Base-by-base conservation (phyloP, 2,113 vertebrate genomes). In the Pelvicachromis taeniatus region DNA sequence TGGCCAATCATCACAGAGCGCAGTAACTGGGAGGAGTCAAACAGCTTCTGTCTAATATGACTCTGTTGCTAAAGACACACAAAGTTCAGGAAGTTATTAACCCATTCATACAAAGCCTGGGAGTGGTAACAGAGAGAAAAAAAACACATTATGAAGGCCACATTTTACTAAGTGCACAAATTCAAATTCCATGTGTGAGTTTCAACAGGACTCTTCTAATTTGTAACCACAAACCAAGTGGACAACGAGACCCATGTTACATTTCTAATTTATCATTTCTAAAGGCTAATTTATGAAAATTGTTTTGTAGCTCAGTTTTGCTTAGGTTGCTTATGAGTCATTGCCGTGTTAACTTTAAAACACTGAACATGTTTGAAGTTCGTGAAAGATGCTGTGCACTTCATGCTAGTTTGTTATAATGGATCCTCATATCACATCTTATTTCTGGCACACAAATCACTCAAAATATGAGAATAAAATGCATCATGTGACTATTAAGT, bases 1-100 rank as follows among this genome's bases (percentile, higher is more conserved):
- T 99, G 98, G 14, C 98, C 98, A 21, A 98, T 97, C 96, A 97
- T 97, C 97, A 98, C 97, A 0, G 97, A 98, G 65, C 97, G 97
- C 77, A 99, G 93, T 5, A 94, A 97, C 85, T 98, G 97, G 0
- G 98, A 98, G 1, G 97, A 97, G 63, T 98, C 97, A 85, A 99
- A 98, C 29, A 99, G 92, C 88, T 99, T 99, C 90, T 96, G 97
- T 80, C 97, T 95, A 89, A 98, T 97, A 86, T 98, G 97, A 95
- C 95, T 97, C 82, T 99, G 98, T 96, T 99, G 97, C 98, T 99
- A 89, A 90, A 88, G 52, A 88, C 54, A 87, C 38, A 86, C n/a
- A 83, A 38, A 80, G 6, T 12, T 45, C 17, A 79, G 26, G 8
- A 48, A 29, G 38, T 40, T 53, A 52, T 29, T 17, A 68, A 85